Conservation (phyloP, 2,113 vertebrate species). For the Plestiodon gilberti region DNA sequence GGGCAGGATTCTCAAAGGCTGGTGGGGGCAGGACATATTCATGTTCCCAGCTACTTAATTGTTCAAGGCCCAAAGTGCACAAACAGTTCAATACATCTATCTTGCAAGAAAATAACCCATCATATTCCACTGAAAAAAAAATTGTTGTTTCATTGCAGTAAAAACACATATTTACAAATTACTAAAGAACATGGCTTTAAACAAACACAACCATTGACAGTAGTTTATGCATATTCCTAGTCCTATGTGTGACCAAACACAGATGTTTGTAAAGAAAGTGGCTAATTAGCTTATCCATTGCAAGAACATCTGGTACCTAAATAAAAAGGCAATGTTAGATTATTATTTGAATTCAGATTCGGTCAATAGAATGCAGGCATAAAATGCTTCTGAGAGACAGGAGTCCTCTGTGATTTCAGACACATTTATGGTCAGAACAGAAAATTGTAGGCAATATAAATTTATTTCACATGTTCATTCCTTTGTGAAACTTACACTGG, state of each 20-base stretch:
- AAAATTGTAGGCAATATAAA: neutral
- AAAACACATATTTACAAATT: neutral
- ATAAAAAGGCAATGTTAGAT: neutral
- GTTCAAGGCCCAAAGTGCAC: neutral
- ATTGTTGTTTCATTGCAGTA: neutral
- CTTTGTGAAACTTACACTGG: neutral
- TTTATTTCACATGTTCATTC: neutral
- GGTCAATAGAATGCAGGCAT: neutral
- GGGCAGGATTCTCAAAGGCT: neutral
- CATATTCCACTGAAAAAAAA: neutral
- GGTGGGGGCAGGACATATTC: neutral
- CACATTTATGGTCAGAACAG: neutral
- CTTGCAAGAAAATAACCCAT: neutral
- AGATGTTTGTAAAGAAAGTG: neutral
- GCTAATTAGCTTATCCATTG: neutral
- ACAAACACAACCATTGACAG: neutral
- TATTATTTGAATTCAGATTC: neutral
- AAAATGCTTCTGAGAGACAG: neutral
- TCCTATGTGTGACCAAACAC: neutral
- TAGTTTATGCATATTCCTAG: neutral
- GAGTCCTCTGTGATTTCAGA: neutral
- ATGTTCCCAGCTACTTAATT: neutral
- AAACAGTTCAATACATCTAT: neutral
- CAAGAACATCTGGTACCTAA: neutral
- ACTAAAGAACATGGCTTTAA: neutral